phyloP scores from a whole-genome alignment of 2,888 invertebrate species.

The Dryobotodes eremita region DNA sequence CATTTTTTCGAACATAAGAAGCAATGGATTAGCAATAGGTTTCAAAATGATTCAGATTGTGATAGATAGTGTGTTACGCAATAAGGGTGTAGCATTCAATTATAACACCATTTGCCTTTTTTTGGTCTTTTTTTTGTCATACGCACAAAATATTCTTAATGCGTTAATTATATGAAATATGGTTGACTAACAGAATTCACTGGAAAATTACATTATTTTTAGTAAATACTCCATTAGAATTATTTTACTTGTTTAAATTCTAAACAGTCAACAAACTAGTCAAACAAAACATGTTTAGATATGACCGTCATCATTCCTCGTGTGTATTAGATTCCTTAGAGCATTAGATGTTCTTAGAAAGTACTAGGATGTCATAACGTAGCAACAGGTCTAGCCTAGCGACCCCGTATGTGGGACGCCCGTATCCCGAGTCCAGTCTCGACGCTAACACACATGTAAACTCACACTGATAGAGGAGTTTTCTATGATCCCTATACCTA shows the following conservation, averaged over 20 bases:
- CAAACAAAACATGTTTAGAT: slow-evolving; percentile 35
- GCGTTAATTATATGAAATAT: slow-evolving; percentile 7
- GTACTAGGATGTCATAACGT: slow-evolving; percentile 85
- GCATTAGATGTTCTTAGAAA: slow-evolving; percentile 91
- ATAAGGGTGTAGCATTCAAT: neutral
- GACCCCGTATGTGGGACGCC: slow-evolving; percentile 79
- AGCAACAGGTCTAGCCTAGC: slow-evolving; percentile 80
- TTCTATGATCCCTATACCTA: slow-evolving; percentile 84
- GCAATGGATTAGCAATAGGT: too few relatives aligned
- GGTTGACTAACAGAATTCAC: slow-evolving; percentile 24
- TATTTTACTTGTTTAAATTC: slow-evolving; percentile 6
- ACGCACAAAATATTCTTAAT: slow-evolving; percentile 16
- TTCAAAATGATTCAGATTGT: too few relatives aligned
- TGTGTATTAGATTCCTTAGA: slow-evolving; percentile 80
- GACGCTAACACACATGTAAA: slow-evolving; percentile 75
- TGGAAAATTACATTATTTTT: slow-evolving; percentile 23
- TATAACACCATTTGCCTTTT: slow-evolving; percentile 13
- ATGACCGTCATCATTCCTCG: slow-evolving; percentile 41
- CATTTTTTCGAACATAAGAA: too few relatives aligned
- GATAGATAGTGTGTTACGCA: too few relatives aligned
- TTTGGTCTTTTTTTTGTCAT: slow-evolving; percentile 27
- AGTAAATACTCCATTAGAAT: neutral
- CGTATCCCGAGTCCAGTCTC: slow-evolving; percentile 78
- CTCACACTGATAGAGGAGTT: slow-evolving; percentile 72
- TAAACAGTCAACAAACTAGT: slow-evolving; percentile 6